Evolutionary conservation across 2,113 vertebrate species (phyloP).

Genomic region (Phalacrocorax aristotelis): DNA sequence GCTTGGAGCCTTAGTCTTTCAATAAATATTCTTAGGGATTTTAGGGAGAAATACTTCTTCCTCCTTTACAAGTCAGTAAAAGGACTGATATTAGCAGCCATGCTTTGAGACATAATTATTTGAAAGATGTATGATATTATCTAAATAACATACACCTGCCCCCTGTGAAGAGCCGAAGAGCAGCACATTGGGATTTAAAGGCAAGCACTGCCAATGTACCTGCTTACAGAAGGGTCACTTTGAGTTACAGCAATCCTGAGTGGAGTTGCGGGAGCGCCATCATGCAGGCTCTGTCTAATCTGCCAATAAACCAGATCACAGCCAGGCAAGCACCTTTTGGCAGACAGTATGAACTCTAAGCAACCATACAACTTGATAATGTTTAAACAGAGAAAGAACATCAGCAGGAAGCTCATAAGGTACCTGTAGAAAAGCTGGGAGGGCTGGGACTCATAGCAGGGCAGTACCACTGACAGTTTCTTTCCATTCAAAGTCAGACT

Average conservation of each 20-base stretch:
- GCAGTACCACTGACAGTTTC: not conserved
- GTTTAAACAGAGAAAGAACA: not conserved
- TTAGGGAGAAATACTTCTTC: not conserved
- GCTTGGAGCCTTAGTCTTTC: not conserved
- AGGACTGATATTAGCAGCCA: not conserved
- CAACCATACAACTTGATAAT: not conserved
- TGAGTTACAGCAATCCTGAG: not conserved
- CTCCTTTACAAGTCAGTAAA: not conserved
- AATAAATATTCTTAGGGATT: not conserved
- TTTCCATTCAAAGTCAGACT: not conserved
- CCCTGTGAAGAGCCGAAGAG: not conserved
- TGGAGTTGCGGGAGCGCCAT: fast-evolving
- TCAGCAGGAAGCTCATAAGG: not conserved
- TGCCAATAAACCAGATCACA: not conserved
- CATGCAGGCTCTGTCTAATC: not conserved
- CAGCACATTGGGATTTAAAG: fast-evolving
- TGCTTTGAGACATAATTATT: not conserved
- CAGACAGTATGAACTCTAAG: not conserved
- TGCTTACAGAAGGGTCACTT: not conserved
- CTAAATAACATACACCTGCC: not conserved
- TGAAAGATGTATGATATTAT: not conserved
- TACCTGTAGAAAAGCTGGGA: not conserved
- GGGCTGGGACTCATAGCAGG: not conserved
- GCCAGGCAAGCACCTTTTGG: not conserved
- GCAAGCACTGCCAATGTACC: not conserved